Evolutionary conservation across 2,888 invertebrate genomes (phyloP).

Genomic region (Drosophila formosana): DNA sequence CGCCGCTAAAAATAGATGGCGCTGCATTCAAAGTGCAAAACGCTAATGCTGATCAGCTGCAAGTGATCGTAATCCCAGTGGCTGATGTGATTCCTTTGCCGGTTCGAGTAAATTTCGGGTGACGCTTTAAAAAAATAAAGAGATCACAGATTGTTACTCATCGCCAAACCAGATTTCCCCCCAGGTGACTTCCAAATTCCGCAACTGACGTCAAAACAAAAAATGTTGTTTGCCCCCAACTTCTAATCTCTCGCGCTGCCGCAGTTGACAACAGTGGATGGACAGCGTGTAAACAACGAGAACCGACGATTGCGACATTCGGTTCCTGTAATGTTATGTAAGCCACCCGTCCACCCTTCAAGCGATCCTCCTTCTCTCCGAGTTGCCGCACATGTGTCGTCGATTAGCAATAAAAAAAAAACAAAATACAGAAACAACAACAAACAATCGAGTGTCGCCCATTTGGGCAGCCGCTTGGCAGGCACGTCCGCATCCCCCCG

Average conservation of each 20-base stretch:
- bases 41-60: not conserved
- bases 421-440: too few species aligned
- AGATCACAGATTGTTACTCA: constrained; percentile 26
- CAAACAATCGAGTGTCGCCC: constrained; percentile 3
- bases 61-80: constrained; percentile 4
- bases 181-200: constrained; percentile 41
- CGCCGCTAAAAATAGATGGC: constrained; percentile 4
- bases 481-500: constrained; percentile 30
- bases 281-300: not conserved
- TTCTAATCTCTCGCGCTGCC: not conserved
- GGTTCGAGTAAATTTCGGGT: not conserved
- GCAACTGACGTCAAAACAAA: constrained; percentile 34
- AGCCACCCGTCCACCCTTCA: not conserved
- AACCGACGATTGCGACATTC: too few species aligned
- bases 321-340: constrained; percentile 19
- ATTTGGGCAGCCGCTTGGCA: constrained; percentile 17
- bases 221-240: not conserved
- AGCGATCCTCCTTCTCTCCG: not conserved
- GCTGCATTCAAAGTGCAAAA: not conserved
- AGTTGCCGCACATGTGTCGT: constrained; percentile 62
- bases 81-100: not conserved
- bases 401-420: constrained; percentile 33
- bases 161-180: constrained; percentile 7
- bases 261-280: constrained; percentile 26
- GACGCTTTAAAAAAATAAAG: not conserved